Evolutionary conservation across 37 sponge, comb jelly and placozoan genomes (phyloP).

Genomic region (Oopsacas minuta): DNA sequence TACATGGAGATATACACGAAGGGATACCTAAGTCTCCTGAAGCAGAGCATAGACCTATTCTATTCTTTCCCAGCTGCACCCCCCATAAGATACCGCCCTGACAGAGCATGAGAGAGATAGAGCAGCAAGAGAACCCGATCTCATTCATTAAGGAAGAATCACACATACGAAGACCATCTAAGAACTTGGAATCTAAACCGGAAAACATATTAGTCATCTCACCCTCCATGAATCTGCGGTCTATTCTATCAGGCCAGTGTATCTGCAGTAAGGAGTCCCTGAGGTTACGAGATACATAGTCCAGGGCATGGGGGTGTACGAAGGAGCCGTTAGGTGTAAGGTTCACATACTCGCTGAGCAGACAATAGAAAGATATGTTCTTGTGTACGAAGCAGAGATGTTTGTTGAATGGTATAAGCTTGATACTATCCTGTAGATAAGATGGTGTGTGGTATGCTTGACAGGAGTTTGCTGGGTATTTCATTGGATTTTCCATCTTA

Average conservation of each 20-base stretch:
- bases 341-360: slow-evolving; percentile 14
- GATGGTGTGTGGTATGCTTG: slow-evolving; percentile 1
- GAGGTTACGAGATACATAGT: not conserved
- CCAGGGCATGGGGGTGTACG: not conserved
- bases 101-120: slow-evolving; percentile 1
- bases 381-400: slow-evolving; percentile 14
- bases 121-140: not conserved
- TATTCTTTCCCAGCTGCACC: not conserved
- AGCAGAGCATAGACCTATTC: not conserved
- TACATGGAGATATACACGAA: not conserved
- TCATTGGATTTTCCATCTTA: not conserved
- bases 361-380: slow-evolving; percentile 7
- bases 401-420: not conserved
- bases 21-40: not conserved
- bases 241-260: not conserved
- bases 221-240: not conserved
- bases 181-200: not conserved
- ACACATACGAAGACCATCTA: not conserved
- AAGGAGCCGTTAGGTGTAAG: not conserved
- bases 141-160: not conserved
- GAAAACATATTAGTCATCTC: not conserved
- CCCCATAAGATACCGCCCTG: not conserved
- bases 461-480: not conserved
- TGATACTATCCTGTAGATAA: not conserved
- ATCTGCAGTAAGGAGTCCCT: not conserved